Evolutionary conservation across 2,888 invertebrate genomes (phyloP).

Genomic region (Leistus spinibarbis): DNA sequence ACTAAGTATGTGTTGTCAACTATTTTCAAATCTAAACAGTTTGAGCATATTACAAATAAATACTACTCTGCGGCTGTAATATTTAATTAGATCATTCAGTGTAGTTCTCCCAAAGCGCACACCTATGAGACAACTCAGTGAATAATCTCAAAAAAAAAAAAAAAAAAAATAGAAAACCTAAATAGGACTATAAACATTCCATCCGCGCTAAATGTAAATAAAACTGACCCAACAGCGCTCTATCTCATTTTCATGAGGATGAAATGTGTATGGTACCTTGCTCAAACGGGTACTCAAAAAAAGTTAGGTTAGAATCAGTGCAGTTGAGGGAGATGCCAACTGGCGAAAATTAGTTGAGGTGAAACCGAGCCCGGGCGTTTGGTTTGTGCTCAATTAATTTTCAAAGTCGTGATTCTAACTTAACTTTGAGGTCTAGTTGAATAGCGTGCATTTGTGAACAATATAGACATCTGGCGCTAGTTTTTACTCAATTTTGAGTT

Average conservation of each 20-base stretch:
- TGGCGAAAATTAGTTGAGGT: not conserved
- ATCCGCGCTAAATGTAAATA: not conserved
- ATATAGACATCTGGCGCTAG: not conserved
- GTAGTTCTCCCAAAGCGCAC: conserved; percentile 28
- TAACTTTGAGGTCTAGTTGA: not conserved
- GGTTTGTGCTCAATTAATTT: not conserved
- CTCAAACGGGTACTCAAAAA: not conserved
- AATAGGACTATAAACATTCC: conserved; percentile 3
- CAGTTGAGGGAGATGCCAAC: not conserved
- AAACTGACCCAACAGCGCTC: not conserved
- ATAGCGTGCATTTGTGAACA: not conserved
- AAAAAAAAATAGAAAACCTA: not conserved
- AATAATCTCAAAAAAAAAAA: conserved; percentile 2
- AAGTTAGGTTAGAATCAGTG: not conserved
- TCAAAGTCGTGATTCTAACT: not conserved
- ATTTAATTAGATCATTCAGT: conserved; percentile 28
- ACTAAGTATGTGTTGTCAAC: conserved; percentile 18
- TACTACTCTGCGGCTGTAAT: conserved; percentile 28
- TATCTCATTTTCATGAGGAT: not conserved
- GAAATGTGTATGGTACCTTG: not conserved
- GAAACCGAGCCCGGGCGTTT: not conserved
- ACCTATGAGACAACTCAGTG: conserved; percentile 23
- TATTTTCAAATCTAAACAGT: conserved; percentile 5
- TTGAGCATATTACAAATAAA: conserved; percentile 16
- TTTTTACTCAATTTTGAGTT: not conserved